Percentiles rank a stretch among this genome's conserved stretches.
These are phyloP conservation scores for Scaptomyza reducta DNA, from an alignment of 2,888 invertebrate species.

Conservation along the genomic window DNA sequence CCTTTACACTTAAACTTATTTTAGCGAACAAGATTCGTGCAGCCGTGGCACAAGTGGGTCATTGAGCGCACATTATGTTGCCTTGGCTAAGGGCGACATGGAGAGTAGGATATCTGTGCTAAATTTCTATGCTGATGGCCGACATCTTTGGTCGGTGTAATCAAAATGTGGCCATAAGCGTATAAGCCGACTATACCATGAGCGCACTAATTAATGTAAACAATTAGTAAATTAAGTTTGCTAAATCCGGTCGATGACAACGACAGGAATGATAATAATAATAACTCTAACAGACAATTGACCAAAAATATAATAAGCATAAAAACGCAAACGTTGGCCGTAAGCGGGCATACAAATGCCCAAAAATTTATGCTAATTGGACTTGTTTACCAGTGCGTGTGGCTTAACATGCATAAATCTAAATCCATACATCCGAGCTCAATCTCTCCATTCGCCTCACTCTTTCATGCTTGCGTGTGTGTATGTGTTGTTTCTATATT, in stretches of 20 bases:
- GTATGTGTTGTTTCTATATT: neutral
- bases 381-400: slow-evolving; percentile 76
- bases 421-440: slow-evolving; percentile 32
- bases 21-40: slow-evolving; percentile 7
- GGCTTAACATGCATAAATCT: slow-evolving; percentile 59
- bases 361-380: slow-evolving; percentile 78
- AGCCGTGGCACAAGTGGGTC: slow-evolving; percentile 58
- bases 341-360: slow-evolving; percentile 70
- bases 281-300: slow-evolving; percentile 46
- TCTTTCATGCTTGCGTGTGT: too few relatives aligned
- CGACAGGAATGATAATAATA: slow-evolving; percentile 28
- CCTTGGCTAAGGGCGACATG: neutral
- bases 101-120: neutral
- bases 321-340: slow-evolving; percentile 77
- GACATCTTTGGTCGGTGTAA: slow-evolving; percentile 41
- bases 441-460: neutral
- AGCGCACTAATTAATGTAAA: slow-evolving; percentile 73
- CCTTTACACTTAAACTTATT: slow-evolving; percentile 19
- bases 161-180: slow-evolving; percentile 43
- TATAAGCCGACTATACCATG: slow-evolving; percentile 38
- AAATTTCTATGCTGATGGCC: slow-evolving; percentile 18
- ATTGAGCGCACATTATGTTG: slow-evolving; percentile 38
- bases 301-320: slow-evolving; percentile 63
- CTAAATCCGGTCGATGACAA: slow-evolving; percentile 54
- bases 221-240: slow-evolving; percentile 76